phyloP scores from a whole-genome alignment of 2,113 vertebrate genomes.

The Prionailurus bengalensis region DNA sequence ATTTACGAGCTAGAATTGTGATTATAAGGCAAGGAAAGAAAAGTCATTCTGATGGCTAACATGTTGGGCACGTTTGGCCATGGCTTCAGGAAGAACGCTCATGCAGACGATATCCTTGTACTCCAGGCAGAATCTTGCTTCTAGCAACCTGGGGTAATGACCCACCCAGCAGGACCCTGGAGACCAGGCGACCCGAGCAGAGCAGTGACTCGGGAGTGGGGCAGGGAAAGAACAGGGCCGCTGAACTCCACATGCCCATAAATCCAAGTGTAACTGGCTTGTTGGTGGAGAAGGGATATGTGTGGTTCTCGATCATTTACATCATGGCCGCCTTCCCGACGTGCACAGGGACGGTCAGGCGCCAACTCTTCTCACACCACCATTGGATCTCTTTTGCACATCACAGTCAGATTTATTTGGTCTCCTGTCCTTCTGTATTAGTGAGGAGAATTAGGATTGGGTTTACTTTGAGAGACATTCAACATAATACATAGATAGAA shows the following conservation, averaged over 20 bases:
- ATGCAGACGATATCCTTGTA: not conserved
- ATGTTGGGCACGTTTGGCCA: not conserved
- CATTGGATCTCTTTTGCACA: not conserved
- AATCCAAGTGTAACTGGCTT: not conserved
- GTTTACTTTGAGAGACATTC: not conserved
- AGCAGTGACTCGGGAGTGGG: not conserved
- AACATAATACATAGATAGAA: not conserved
- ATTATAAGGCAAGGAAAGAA: slow-evolving; percentile 16
- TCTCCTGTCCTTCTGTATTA: not conserved
- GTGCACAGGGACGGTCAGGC: not conserved
- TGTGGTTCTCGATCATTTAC: not conserved
- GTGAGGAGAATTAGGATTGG: not conserved
- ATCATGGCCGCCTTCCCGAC: not conserved
- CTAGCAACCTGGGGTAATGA: not conserved
- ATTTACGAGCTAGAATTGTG: slow-evolving; percentile 23
- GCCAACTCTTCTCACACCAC: not conserved
- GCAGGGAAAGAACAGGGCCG: not conserved
- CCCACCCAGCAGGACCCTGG: not conserved
- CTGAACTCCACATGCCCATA: not conserved
- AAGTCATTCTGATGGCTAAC: slow-evolving; percentile 46
- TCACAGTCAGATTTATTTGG: not conserved
- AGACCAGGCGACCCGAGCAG: not conserved
- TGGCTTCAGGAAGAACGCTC: slow-evolving; percentile 29
- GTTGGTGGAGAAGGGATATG: not conserved
- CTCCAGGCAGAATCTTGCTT: not conserved